These are phyloP conservation scores for Eretmocerus hayati DNA, from an alignment of 2,888 invertebrate species.

Conservation along the genomic window DNA sequence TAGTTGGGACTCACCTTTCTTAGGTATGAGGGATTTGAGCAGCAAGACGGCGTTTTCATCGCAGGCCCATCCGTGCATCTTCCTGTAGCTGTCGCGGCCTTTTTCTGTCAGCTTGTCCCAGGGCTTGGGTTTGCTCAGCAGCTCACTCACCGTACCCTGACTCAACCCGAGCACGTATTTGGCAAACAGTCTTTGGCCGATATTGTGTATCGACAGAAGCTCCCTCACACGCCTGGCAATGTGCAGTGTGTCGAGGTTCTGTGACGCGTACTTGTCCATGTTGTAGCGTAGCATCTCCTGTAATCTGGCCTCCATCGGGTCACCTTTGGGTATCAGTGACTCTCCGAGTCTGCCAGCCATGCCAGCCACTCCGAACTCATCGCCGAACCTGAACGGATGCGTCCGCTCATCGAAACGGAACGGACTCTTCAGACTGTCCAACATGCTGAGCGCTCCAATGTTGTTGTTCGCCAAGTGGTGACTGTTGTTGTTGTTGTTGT, in stretches of 20 bases:
- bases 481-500: conserved; percentile 47
- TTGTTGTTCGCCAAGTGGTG: conserved; percentile 47
- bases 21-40: conserved; percentile 95
- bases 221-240: conserved; percentile 90
- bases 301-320: conserved; percentile 86
- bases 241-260: conserved; percentile 89
- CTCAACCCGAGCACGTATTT: conserved; percentile 95
- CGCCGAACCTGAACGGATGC: conserved; percentile 74
- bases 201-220: conserved; percentile 91
- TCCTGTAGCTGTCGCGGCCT: conserved; percentile 96
- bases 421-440: conserved; percentile 56
- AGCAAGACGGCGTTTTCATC: conserved; percentile 96
- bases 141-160: conserved; percentile 96
- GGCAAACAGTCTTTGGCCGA: conserved; percentile 96
- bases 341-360: conserved; percentile 82
- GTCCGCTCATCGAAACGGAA: conserved; percentile 78
- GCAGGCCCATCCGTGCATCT: conserved; percentile 99
- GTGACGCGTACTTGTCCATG: conserved; percentile 92
- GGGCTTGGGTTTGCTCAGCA: conserved; percentile 96
- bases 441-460: conserved; percentile 47
- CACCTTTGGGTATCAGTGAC: conserved; percentile 84
- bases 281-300: conserved; percentile 92
- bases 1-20: conserved; percentile 92
- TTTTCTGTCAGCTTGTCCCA: conserved; percentile 99
- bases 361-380: conserved; percentile 75